phyloP scores from a whole-genome alignment of 2,113 vertebrate genomes.

The Halichoerus grypus region DNA sequence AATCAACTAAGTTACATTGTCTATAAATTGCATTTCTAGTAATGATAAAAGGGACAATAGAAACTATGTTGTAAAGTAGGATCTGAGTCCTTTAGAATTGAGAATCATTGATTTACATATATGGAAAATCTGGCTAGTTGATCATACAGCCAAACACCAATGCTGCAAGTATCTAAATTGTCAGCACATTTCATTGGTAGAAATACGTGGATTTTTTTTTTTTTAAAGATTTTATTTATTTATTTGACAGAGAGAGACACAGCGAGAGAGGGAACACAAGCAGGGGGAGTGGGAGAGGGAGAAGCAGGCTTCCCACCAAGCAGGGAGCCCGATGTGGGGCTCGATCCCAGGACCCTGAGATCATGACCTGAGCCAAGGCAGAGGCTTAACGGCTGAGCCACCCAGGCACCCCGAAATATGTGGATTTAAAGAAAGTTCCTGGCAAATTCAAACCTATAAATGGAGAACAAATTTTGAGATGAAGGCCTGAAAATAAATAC shows the following conservation, averaged over 20 bases:
- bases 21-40: neutral
- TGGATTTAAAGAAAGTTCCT: neutral
- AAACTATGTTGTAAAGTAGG: neutral
- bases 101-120: neutral
- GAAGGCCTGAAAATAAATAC: constrained; percentile 39
- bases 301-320: too few species aligned
- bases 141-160: neutral
- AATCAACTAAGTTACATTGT: neutral
- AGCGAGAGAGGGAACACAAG: too few species aligned
- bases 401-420: neutral
- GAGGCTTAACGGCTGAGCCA: too few species aligned
- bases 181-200: neutral
- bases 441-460: neutral
- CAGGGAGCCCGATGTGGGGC: too few species aligned
- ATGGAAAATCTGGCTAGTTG: neutral
- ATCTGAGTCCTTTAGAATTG: neutral
- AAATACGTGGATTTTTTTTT: neutral
- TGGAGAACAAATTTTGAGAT: neutral
- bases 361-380: too few species aligned
- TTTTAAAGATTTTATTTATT: too few species aligned
- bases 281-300: too few species aligned
- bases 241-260: too few species aligned
- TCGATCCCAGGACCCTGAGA: too few species aligned
- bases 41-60: neutral
- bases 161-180: neutral